Base-by-base conservation (phyloP, 2,888 invertebrate species). In the Hirudinaria manillensis region DNA sequence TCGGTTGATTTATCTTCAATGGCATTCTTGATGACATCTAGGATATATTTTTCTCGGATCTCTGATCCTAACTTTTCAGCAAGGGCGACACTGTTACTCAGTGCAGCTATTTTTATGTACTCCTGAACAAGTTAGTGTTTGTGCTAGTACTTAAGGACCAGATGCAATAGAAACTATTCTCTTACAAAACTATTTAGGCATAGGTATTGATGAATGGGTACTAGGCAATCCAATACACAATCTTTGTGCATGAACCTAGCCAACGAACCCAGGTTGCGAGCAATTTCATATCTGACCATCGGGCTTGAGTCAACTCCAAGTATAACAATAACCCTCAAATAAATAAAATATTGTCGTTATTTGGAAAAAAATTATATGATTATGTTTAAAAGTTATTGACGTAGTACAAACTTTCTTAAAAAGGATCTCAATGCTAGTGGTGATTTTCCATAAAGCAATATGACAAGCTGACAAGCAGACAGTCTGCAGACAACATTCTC, bases 381-480 rank as follows among this genome's bases (percentile, higher is more conserved):
- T 29, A 21, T 61, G 21, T 4, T 6, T 61, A 10, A 29, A 24
- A 27, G 61, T 61, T n/a, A n/a, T 7, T 2, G 61, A 10, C 45
- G 36, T 36, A 3, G 10, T 36, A 45, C 45, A 10, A 61, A 61
- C 61, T n/a, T 61, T 29, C 29, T 61, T 19, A 61, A 6, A n/a
- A 61, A 61, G 3, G 29, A 61, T 19, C 29, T 61, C 24, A 61
- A 29, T 29, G 10, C 24, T 27, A 29, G 24, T 1, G 68, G 32
- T 29, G 36, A 34, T 34, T 32, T 68, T 13, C 32, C 68, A 34
- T 68, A 68, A 29, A 68, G 36, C 36, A 7, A 2, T n/a, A 34
- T 34, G n/a, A 68, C 32, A 4, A 68, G 32, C 36, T 68, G 68
- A 24, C 68, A 10, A n/a, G 68, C 68, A n/a, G 68, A 68, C n/a